Evolutionary conservation across 2,888 invertebrate species (phyloP).

Genomic region (Unio pictorum): DNA sequence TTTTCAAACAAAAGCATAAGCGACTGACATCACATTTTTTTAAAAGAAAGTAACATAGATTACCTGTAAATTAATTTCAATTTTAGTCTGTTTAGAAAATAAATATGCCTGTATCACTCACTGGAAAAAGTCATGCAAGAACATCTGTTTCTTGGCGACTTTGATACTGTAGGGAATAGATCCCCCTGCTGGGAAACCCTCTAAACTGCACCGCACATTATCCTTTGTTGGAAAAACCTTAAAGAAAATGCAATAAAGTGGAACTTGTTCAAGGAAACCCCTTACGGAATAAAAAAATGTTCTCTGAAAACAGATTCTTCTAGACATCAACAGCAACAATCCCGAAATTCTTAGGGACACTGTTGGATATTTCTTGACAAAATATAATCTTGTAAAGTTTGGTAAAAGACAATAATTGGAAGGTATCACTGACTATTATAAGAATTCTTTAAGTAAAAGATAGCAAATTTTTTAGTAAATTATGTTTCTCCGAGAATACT

Average conservation of each 20-base stretch:
- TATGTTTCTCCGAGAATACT: too few relatives aligned
- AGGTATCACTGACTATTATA: too few relatives aligned
- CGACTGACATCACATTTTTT: too few relatives aligned
- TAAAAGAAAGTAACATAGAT: too few relatives aligned
- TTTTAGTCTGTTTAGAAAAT: too few relatives aligned
- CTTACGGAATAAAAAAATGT: background rate
- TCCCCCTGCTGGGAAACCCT: conserved; percentile 87
- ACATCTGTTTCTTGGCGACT: conserved; percentile 86
- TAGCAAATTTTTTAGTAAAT: too few relatives aligned
- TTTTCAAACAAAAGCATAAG: too few relatives aligned
- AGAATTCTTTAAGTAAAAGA: too few relatives aligned
- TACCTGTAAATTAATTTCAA: too few relatives aligned
- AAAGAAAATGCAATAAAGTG: conserved; percentile 2
- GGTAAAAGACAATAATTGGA: too few relatives aligned
- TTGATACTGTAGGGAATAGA: conserved; percentile 89
- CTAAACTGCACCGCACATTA: conserved; percentile 89
- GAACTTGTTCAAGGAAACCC: background rate
- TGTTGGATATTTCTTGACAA: background rate
- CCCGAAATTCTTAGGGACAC: background rate
- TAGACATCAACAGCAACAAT: background rate
- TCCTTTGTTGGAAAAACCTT: conserved; percentile 83
- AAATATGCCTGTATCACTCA: conserved; percentile 72
- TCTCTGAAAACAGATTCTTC: background rate
- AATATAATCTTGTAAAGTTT: too few relatives aligned
- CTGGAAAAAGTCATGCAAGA: conserved; percentile 85